These are phyloP conservation scores for Fissipunctia ypsillon DNA, from an alignment of 2,888 invertebrate genomes.

Conservation along the genomic window DNA sequence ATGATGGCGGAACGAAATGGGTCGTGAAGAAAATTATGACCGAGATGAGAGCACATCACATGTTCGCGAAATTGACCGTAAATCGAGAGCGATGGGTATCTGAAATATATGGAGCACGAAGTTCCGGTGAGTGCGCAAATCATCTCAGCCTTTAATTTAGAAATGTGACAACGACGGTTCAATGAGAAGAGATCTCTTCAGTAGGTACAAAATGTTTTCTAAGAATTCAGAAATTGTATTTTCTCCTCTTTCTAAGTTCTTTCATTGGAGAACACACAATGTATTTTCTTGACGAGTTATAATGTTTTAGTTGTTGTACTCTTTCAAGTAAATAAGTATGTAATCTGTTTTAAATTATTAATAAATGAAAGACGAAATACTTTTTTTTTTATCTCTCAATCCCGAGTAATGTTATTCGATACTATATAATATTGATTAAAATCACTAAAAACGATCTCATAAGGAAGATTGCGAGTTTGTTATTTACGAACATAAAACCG, in stretches of 20 bases:
- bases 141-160: constrained; percentile 22
- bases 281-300: not conserved
- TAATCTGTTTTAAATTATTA: not conserved
- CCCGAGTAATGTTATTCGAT: not conserved
- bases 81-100: constrained; percentile 26
- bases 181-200: not conserved
- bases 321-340: not conserved
- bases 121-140: constrained; percentile 20
- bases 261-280: not conserved
- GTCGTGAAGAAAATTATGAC: constrained; percentile 28
- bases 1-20: constrained; percentile 18
- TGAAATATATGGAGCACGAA: constrained; percentile 33
- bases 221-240: not conserved
- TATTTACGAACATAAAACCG: not conserved
- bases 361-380: not conserved
- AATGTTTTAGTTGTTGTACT: not conserved
- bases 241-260: not conserved
- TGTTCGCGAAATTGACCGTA: constrained; percentile 31
- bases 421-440: not conserved
- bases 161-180: not conserved
- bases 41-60: constrained; percentile 37
- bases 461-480: not conserved
- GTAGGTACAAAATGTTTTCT: not conserved
- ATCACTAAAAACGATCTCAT: not conserved
- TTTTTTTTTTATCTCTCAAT: too few species aligned